Evolutionary conservation across 2,113 vertebrate genomes (phyloP).

Genomic region (Hystrix brachyura): DNA sequence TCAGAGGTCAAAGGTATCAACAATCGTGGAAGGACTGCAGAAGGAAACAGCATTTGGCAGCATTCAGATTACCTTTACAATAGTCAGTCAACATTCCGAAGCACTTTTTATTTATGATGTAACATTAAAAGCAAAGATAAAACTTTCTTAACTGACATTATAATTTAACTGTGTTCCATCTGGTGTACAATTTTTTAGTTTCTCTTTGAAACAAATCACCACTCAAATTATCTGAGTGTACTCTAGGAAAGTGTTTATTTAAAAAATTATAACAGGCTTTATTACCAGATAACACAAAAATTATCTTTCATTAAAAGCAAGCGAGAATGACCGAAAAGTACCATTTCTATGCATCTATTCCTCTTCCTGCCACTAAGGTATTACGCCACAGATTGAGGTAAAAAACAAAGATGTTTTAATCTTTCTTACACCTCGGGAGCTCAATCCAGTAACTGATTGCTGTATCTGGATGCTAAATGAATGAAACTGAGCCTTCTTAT

Average conservation of each 20-base stretch:
- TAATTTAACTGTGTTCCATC: not conserved
- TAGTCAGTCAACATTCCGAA: not conserved
- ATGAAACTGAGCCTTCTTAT: conserved; percentile 31
- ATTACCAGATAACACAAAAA: not conserved
- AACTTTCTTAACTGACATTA: not conserved
- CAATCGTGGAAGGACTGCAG: not conserved
- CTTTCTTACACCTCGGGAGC: conserved; percentile 39
- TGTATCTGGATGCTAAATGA: conserved; percentile 65
- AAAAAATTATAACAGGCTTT: not conserved
- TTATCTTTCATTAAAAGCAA: conserved; percentile 44
- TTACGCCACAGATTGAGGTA: not conserved
- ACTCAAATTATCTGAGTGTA: not conserved
- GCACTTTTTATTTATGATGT: not conserved
- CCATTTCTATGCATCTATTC: not conserved
- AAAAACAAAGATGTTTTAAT: not conserved
- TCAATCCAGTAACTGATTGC: not conserved
- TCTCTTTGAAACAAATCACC: not conserved
- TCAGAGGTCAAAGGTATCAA: not conserved
- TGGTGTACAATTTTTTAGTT: conserved; percentile 14
- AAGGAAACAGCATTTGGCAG: not conserved
- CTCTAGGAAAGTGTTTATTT: not conserved
- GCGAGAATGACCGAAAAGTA: not conserved
- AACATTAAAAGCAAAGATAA: conserved; percentile 14
- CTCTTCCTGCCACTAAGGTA: not conserved
- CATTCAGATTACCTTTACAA: not conserved